These are phyloP conservation scores for Berghia stephanieae DNA, from an alignment of 1,140 invertebrate species.

Conservation along the genomic window DNA sequence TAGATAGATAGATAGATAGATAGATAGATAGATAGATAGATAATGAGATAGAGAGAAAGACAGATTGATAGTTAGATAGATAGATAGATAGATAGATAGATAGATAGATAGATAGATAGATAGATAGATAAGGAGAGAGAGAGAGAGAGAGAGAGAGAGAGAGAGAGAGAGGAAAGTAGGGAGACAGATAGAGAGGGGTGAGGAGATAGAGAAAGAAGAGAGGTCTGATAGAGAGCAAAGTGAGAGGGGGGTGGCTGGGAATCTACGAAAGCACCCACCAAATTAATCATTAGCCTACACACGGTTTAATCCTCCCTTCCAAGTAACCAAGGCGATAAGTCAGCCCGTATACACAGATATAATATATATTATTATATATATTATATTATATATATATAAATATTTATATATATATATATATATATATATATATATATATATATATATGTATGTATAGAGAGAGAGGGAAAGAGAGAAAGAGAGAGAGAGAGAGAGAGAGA, in stretches of 20 bases:
- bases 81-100: not conserved
- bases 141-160: conserved; percentile 26
- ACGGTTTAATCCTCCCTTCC: too few species aligned
- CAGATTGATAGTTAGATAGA: not conserved
- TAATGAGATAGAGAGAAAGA: not conserved
- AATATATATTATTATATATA: too few species aligned
- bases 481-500: not conserved
- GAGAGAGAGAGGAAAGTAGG: not conserved
- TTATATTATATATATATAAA: too few species aligned
- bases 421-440: conserved; percentile 17
- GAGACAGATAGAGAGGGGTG: not conserved
- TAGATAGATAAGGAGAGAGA: not conserved
- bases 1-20: not conserved
- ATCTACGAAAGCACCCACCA: too few species aligned
- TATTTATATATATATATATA: conserved; percentile 16
- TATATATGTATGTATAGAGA: too few species aligned
- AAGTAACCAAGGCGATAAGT: too few species aligned
- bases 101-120: not conserved
- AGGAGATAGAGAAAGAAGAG: not conserved
- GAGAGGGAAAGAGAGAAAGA: not conserved
- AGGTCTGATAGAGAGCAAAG: not conserved
- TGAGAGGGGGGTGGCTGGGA: too few species aligned
- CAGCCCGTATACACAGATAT: too few species aligned
- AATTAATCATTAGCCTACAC: too few species aligned
- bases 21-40: not conserved